phyloP scores from a whole-genome alignment of 1,140 invertebrate species.

The Laupala kohalensis region DNA sequence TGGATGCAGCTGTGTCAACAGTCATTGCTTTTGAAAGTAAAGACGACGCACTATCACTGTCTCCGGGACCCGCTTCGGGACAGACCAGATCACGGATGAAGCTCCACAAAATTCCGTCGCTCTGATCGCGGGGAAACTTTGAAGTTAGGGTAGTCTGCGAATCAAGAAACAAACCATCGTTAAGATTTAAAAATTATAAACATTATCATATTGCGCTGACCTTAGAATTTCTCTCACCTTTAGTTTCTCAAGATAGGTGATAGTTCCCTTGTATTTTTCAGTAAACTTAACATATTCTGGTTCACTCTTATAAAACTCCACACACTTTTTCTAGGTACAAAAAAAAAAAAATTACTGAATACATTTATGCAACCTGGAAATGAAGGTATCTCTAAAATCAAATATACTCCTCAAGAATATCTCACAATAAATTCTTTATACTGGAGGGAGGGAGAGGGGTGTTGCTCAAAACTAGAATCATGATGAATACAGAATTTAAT shows the following conservation, averaged over 20 bases:
- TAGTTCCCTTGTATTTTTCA: constrained; percentile 54
- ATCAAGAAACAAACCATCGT: not conserved
- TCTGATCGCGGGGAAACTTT: constrained; percentile 51
- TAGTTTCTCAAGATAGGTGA: constrained; percentile 65
- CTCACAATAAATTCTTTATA: no score
- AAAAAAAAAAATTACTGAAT: constrained; percentile 18
- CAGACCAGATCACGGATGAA: constrained; percentile 42
- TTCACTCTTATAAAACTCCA: constrained; percentile 70
- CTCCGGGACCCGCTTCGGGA: constrained; percentile 17
- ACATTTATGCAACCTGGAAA: no score
- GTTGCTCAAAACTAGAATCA: no score
- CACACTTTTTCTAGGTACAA: constrained; percentile 53
- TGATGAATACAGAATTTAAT: no score
- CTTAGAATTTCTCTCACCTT: constrained; percentile 34
- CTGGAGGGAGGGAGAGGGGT: no score
- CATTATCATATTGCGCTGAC: no score
- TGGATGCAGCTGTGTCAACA: constrained; percentile 36
- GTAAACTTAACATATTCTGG: constrained; percentile 66
- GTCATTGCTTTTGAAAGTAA: not conserved
- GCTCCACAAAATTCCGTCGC: constrained; percentile 46
- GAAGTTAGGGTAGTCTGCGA: constrained; percentile 38
- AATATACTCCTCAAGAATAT: no score
- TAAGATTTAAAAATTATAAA: not conserved
- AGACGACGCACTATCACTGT: not conserved
- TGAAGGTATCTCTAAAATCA: no score